These are phyloP conservation scores for Trichogramma evanescens DNA, from an alignment of 2,888 invertebrate genomes.

Conservation along the genomic window DNA sequence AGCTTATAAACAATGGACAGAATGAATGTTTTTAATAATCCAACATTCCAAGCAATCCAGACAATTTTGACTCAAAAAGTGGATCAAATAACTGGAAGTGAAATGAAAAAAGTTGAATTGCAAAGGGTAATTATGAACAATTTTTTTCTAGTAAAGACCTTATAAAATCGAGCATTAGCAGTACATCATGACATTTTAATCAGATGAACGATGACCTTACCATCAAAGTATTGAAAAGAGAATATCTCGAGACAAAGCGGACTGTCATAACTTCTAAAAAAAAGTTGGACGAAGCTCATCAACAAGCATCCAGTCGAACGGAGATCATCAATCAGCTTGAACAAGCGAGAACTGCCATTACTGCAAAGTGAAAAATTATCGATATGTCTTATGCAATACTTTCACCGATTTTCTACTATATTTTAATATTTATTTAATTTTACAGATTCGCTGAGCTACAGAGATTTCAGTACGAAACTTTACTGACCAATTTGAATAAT, in stretches of 20 bases:
- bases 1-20: too few relatives aligned
- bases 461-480: slow-evolving; percentile 11
- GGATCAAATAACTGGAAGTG: slow-evolving; percentile 9
- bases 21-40: too few relatives aligned
- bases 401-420: not conserved
- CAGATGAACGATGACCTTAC: slow-evolving; percentile 13
- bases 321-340: slow-evolving; percentile 10
- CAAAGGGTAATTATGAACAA: slow-evolving; percentile 9
- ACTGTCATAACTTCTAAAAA: slow-evolving; percentile 4
- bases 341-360: slow-evolving; percentile 5
- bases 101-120: slow-evolving; percentile 17
- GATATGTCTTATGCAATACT: not conserved
- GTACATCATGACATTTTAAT: not conserved
- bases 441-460: slow-evolving; percentile 13
- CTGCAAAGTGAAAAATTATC: slow-evolving; percentile 11
- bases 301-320: slow-evolving; percentile 1
- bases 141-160: not conserved
- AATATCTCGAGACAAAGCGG: slow-evolving; percentile 4
- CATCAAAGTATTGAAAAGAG: slow-evolving; percentile 13
- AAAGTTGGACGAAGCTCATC: slow-evolving; percentile 5
- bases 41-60: too few relatives aligned
- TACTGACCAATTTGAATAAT: slow-evolving; percentile 3
- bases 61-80: slow-evolving; percentile 4
- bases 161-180: not conserved
- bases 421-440: not conserved